Evolutionary conservation across 2,888 invertebrate species (phyloP).

Genomic region (Eulithis prunata): DNA sequence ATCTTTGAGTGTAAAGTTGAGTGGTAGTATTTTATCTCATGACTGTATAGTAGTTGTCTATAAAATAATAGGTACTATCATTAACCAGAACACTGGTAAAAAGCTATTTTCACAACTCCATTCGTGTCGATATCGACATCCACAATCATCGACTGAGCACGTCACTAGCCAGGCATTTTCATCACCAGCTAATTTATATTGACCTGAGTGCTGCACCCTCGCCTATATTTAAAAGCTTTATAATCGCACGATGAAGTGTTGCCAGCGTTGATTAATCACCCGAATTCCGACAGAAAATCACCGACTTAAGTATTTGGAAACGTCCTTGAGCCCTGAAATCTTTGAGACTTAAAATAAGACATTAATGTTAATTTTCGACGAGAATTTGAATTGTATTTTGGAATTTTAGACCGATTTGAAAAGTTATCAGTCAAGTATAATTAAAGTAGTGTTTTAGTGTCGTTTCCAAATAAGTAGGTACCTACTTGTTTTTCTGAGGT

Average conservation of each 20-base stretch:
- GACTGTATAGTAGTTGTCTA: too few species aligned
- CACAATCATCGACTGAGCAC: constrained; percentile 35
- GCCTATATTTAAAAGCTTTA: constrained; percentile 78
- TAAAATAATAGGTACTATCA: too few species aligned
- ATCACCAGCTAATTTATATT: constrained; percentile 80
- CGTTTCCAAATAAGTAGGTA: too few species aligned
- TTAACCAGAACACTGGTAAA: too few species aligned
- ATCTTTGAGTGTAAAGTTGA: too few species aligned
- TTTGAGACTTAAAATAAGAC: constrained; percentile 48
- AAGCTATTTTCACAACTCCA: too few species aligned
- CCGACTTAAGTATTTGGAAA: constrained; percentile 47
- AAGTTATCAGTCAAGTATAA: background rate
- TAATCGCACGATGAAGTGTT: constrained; percentile 81
- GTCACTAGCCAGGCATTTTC: constrained; percentile 58
- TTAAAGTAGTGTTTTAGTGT: too few species aligned
- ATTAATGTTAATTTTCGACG: constrained; percentile 41
- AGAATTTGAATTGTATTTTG: constrained; percentile 27
- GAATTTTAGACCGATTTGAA: background rate
- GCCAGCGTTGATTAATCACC: constrained; percentile 76
- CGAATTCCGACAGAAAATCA: constrained; percentile 55
- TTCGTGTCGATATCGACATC: constrained; percentile 26
- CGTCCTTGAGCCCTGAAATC: constrained; percentile 44
- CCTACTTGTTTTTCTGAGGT: too few species aligned
- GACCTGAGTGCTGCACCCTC: constrained; percentile 68
- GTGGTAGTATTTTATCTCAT: too few species aligned